phyloP scores from a whole-genome alignment of 1,140 invertebrate species.

The Camponotus pennsylvanicus region DNA sequence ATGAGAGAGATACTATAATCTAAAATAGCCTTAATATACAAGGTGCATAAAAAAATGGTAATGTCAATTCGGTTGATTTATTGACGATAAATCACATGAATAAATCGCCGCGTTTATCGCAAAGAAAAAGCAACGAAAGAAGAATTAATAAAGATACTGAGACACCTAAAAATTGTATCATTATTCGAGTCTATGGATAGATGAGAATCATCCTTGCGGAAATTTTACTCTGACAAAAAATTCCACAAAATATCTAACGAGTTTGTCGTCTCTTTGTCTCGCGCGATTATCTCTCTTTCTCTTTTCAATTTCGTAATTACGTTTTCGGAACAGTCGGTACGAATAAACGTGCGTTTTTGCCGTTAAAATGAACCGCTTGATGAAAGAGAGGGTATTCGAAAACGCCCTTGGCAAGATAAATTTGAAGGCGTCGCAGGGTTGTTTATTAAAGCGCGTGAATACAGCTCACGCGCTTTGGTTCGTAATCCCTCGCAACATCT shows the following conservation, averaged over 20 bases:
- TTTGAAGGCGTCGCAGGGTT: not conserved
- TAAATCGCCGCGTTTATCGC: conserved; percentile 34
- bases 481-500: conserved; percentile 29
- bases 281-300: not conserved
- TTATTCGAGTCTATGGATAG: not conserved
- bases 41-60: not conserved
- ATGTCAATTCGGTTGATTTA: not conserved
- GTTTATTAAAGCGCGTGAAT: not conserved
- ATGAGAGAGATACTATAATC: not conserved
- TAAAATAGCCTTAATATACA: not conserved
- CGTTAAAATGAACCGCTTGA: conserved; percentile 46
- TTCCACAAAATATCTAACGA: conserved; percentile 30
- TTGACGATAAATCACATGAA: not conserved
- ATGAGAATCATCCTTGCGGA: conserved; percentile 1
- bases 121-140: not conserved
- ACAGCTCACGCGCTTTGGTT: not conserved
- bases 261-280: not conserved
- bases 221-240: conserved; percentile 36
- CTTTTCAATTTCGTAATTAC: conserved; percentile 10
- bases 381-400: conserved; percentile 51
- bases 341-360: conserved; percentile 41
- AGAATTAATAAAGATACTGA: conserved; percentile 24
- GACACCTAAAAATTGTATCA: conserved; percentile 29
- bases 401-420: conserved; percentile 34
- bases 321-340: conserved; percentile 33